These are phyloP conservation scores for Magallana gigas DNA, from an alignment of 1,140 invertebrate genomes.

Conservation along the genomic window DNA sequence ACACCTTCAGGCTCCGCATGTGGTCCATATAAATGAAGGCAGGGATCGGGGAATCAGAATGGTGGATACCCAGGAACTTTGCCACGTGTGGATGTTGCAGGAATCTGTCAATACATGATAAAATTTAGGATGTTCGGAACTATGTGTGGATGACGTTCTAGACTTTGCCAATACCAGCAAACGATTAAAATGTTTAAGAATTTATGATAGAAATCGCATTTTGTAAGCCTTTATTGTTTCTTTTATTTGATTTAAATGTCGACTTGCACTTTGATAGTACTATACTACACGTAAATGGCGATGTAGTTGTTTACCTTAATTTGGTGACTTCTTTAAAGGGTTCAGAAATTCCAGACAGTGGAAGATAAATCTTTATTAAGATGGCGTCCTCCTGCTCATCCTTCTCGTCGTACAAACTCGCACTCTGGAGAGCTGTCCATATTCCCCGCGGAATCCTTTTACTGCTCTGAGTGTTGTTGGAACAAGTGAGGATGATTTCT, in stretches of 20 bases:
- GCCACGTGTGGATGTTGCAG: constrained; percentile 57
- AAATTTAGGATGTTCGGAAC: too few species aligned
- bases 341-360: constrained; percentile 42
- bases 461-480: background rate
- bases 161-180: too few species aligned
- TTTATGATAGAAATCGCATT: too few species aligned
- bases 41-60: constrained; percentile 52
- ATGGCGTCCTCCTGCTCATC: constrained; percentile 40
- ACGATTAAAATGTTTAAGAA: too few species aligned
- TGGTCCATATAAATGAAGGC: constrained; percentile 64
- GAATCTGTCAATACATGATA: constrained; percentile 47
- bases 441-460: constrained; percentile 41
- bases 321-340: constrained; percentile 60
- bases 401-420: constrained; percentile 1
- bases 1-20: constrained; percentile 58
- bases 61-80: constrained; percentile 63
- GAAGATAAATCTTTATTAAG: constrained; percentile 47
- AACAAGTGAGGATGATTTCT: constrained; percentile 37
- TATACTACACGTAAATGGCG: too few species aligned
- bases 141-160: too few species aligned
- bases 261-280: too few species aligned
- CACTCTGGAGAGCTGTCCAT: constrained; percentile 50
- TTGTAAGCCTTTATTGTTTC: too few species aligned
- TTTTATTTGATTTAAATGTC: too few species aligned
- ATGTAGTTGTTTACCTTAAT: constrained; percentile 54